Conservation (phyloP, 1,140 invertebrate genomes). For the Heliothis subflexa region DNA sequence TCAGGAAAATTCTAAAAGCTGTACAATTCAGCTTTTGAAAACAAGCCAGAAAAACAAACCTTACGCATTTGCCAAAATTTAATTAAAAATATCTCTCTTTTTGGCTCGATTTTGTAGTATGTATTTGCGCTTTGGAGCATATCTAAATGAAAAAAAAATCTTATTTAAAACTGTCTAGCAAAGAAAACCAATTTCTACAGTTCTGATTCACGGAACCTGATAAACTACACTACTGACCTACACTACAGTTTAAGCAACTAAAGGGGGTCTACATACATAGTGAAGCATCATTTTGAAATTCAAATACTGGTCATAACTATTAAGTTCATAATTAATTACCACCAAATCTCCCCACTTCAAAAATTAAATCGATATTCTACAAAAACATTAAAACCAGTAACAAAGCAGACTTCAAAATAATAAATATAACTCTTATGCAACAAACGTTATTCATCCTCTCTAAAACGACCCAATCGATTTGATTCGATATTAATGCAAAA, state of each 20-base stretch:
- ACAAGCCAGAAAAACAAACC: constrained; percentile 17
- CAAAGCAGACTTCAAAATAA: constrained; percentile 4
- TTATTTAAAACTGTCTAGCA: background rate
- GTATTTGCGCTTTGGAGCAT: background rate
- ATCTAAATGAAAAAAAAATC: too few species aligned
- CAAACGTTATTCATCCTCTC: constrained; percentile 40
- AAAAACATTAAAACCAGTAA: background rate
- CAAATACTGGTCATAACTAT: too few species aligned
- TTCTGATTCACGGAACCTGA: too few species aligned
- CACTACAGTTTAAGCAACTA: too few species aligned
- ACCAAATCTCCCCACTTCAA: background rate
- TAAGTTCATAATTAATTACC: too few species aligned
- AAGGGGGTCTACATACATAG: too few species aligned
- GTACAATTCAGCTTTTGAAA: constrained; percentile 10
- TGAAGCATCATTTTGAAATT: too few species aligned
- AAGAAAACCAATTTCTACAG: background rate
- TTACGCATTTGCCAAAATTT: constrained; percentile 26
- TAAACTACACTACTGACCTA: too few species aligned
- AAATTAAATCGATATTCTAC: background rate
- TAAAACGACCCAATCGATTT: constrained; percentile 45
- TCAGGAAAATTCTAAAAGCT: constrained; percentile 19
- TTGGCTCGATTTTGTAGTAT: constrained; percentile 10
- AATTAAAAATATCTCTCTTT: constrained; percentile 29
- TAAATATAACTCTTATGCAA: constrained; percentile 25
- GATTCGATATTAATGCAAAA: constrained; percentile 54